Evolutionary conservation across 2,113 vertebrate species (phyloP).

Genomic region (Gallinago undulata): DNA sequence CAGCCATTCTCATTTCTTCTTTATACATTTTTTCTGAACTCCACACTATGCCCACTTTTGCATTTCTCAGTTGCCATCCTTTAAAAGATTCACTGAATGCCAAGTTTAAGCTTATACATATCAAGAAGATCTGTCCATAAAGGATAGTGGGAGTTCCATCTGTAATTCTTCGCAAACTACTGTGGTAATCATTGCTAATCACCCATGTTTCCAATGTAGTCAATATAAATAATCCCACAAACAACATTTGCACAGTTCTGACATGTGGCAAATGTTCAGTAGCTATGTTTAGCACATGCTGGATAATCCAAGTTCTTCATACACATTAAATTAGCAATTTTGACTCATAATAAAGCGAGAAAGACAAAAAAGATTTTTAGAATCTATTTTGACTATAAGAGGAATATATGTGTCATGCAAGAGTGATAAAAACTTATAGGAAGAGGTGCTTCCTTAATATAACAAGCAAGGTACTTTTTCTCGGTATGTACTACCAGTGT

Average conservation of each 20-base stretch:
- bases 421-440: not conserved
- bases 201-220: slow-evolving; percentile 31
- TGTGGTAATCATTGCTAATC: slow-evolving; percentile 25
- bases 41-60: not conserved
- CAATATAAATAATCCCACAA: slow-evolving; percentile 63
- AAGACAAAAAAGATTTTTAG: not conserved
- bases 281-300: slow-evolving; percentile 50
- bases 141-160: slow-evolving; percentile 58
- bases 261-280: slow-evolving; percentile 43
- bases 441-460: not conserved
- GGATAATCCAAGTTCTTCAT: slow-evolving; percentile 44
- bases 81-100: not conserved
- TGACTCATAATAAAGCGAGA: slow-evolving; percentile 30
- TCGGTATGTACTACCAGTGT: not conserved
- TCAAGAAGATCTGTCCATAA: slow-evolving; percentile 23
- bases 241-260: slow-evolving; percentile 58
- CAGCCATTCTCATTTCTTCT: not conserved
- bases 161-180: not conserved
- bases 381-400: not conserved
- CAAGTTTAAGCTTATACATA: not conserved
- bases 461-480: not conserved
- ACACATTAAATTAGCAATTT: slow-evolving; percentile 53
- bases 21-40: not conserved
- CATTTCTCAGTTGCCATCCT: not conserved
- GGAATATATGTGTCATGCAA: not conserved